Evolutionary conservation across 2,113 vertebrate genomes (phyloP), one percentile per base, ranked within the genome.

Genomic region (Cottus gobio): DNA sequence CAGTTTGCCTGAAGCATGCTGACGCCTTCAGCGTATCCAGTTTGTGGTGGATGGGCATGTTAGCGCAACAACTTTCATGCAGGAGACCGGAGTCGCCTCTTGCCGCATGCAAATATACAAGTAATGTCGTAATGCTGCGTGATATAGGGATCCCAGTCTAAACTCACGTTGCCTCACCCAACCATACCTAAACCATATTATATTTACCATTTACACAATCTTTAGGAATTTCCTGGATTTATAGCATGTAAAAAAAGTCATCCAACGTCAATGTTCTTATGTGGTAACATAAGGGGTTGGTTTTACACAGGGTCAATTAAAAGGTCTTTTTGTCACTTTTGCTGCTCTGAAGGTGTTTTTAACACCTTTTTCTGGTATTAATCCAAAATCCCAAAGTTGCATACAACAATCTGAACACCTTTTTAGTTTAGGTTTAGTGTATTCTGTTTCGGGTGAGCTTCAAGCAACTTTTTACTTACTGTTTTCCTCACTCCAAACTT

Each of bases 401-500:
- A 22, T 48, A 44, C 42, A 64, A 63, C 20, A 37, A 39, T 31
- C 18, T 28, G 7, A 48, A 26, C 13, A 44, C 12, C 16, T 15
- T n/a, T 20, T 62, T 58, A 36, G 9, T 61, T 18, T 42, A 42
- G 11, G 1, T 36, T 36, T 34, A 24, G 20, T 52, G n/a, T 8
- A 6, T 54, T 39, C 12, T 5, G 46, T 56, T 66, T 66, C 2
- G 22, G 46, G 26, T 34, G 1, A 24, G 31, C 13, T 6, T 63
- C 54, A 20, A 30, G 24, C 15, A 20, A 18, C 28, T 20, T 69
- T 48, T 18, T 11, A 75, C 16, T 62, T 50, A 11, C 20, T 69
- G 46, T 85, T 87, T 79, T 77, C 57, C 39, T 37, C 48, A 7
- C 26, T 78, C 7, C 56, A 34, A 65, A 70, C 26, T 30, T 50